Conservation (phyloP, 2,797 vertebrate species). For the Xerus rutilus region DNA sequence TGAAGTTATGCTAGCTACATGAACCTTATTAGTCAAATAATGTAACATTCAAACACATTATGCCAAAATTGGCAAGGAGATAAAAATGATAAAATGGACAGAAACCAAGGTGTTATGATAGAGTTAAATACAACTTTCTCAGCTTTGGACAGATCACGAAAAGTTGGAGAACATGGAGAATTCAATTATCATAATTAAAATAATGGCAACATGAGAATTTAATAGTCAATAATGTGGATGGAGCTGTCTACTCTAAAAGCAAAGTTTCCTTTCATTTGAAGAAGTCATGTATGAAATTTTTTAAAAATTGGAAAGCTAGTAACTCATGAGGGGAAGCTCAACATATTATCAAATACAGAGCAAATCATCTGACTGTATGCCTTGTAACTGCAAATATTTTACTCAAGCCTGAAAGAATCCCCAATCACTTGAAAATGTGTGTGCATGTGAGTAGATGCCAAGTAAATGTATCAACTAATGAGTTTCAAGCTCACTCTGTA, state of each 20-base stretch:
- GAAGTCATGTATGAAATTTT: not conserved
- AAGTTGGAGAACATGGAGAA: slow-evolving; percentile 21
- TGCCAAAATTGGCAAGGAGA: not conserved
- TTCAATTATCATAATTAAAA: slow-evolving; percentile 25
- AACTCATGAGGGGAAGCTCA: not conserved
- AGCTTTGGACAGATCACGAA: slow-evolving; percentile 33
- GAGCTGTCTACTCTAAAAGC: not conserved
- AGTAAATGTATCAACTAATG: not conserved
- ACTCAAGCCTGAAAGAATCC: slow-evolving; percentile 31
- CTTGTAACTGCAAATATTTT: not conserved
- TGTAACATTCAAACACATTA: slow-evolving; percentile 19
- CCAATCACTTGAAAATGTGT: not conserved
- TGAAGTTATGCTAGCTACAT: not conserved
- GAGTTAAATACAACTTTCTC: not conserved
- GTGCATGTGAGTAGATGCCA: not conserved
- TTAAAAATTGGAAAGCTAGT: slow-evolving; percentile 34
- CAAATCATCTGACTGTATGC: not conserved
- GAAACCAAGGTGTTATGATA: not conserved
- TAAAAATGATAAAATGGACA: slow-evolving; percentile 30
- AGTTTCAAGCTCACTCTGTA: not conserved
- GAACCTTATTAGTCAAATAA: not conserved
- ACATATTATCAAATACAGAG: slow-evolving; percentile 13
- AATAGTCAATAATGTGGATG: slow-evolving; percentile 23
- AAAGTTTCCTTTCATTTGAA: slow-evolving; percentile 32
- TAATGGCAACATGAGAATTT: slow-evolving; percentile 37